Evolutionary conservation across 2,888 invertebrate genomes (phyloP).

Genomic region (Trissolcus japonicus): DNA sequence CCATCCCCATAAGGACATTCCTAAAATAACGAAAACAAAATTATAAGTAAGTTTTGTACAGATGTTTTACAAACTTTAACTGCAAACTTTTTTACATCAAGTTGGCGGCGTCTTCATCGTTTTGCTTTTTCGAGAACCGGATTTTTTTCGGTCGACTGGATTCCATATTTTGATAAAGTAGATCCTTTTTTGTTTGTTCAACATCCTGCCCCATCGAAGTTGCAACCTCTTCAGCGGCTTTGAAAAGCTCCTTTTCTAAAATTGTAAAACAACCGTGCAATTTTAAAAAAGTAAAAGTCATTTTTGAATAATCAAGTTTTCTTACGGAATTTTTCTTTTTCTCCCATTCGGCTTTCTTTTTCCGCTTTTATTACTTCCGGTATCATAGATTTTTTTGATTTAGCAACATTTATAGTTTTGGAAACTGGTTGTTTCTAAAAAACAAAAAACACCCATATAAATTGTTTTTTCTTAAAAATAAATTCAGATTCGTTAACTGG

Average conservation of each 20-base stretch:
- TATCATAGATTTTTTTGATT: slow-evolving; percentile 44
- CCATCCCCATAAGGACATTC: slow-evolving; percentile 19
- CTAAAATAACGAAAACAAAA: slow-evolving; percentile 11
- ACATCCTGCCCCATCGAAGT: slow-evolving; percentile 82
- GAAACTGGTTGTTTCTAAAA: slow-evolving; percentile 6
- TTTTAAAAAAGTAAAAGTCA: neutral
- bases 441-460: neutral
- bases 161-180: slow-evolving; percentile 75
- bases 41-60: too few species aligned
- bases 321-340: neutral
- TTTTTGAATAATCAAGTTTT: neutral
- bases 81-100: too few species aligned
- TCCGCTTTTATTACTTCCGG: slow-evolving; percentile 9
- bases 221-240: slow-evolving; percentile 86
- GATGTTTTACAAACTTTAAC: too few species aligned
- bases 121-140: too few species aligned
- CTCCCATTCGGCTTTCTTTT: slow-evolving; percentile 20
- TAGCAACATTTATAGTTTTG: slow-evolving; percentile 56
- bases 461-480: slow-evolving; percentile 43
- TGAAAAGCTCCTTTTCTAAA: slow-evolving; percentile 75
- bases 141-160: neutral
- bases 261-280: slow-evolving; percentile 9
- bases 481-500: slow-evolving; percentile 21
- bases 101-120: too few species aligned
- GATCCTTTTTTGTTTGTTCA: slow-evolving; percentile 81